Conservation (phyloP, 2,797 vertebrate genomes). For the Eleutherodactylus coqui region DNA sequence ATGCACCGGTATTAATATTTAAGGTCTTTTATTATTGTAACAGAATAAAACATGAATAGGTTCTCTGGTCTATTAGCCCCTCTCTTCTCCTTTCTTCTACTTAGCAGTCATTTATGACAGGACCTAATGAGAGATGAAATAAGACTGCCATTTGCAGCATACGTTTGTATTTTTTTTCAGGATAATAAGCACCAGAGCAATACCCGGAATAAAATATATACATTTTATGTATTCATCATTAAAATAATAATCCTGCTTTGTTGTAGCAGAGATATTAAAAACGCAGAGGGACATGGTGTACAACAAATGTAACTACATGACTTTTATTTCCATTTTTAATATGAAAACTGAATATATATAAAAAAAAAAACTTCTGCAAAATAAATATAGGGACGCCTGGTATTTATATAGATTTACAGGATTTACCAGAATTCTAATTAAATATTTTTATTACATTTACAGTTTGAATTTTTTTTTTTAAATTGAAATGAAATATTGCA, state of each 20-base stretch:
- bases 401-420: background rate
- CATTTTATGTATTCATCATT: slow-evolving; percentile 32
- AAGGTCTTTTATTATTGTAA: slow-evolving; percentile 68
- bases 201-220: slow-evolving; percentile 34
- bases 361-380: background rate
- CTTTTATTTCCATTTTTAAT: slow-evolving; percentile 23
- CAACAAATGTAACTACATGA: background rate
- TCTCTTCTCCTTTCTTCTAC: slow-evolving; percentile 45
- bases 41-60: slow-evolving; percentile 67
- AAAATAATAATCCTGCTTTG: slow-evolving; percentile 8
- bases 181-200: slow-evolving; percentile 53
- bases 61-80: slow-evolving; percentile 60
- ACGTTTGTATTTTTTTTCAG: slow-evolving; percentile 48
- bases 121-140: slow-evolving; percentile 61
- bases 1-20: slow-evolving; percentile 70
- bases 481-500: background rate
- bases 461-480: background rate
- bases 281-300: background rate
- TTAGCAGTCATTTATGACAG: slow-evolving; percentile 60
- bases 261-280: slow-evolving; percentile 6
- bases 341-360: background rate
- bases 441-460: background rate
- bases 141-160: slow-evolving; percentile 51
- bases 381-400: background rate
- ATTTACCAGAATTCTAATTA: background rate